phyloP scores from a whole-genome alignment of 2,113 vertebrate genomes.

The Micronycteris hirsuta region DNA sequence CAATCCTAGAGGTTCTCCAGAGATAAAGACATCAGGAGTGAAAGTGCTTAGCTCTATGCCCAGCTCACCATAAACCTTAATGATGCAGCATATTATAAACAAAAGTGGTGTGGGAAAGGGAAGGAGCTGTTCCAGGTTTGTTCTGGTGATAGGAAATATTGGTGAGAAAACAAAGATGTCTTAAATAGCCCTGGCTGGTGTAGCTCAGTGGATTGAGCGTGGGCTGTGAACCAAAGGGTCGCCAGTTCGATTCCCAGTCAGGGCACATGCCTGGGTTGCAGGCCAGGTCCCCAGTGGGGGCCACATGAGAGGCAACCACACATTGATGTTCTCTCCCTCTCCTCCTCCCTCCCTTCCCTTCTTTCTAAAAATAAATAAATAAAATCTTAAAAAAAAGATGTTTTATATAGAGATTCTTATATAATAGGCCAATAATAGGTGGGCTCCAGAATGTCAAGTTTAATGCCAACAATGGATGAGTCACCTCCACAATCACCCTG shows the following conservation, averaged over 20 bases:
- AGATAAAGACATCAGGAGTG: not conserved
- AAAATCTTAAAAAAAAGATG: not conserved
- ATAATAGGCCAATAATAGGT: not conserved
- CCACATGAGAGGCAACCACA: too few relatives aligned
- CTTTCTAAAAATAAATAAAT: too few relatives aligned
- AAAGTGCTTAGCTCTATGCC: not conserved
- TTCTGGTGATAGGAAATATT: not conserved
- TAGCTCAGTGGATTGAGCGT: too few relatives aligned
- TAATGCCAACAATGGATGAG: not conserved
- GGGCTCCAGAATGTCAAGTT: not conserved
- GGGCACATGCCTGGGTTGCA: too few relatives aligned
- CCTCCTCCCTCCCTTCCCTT: too few relatives aligned
- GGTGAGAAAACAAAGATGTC: not conserved
- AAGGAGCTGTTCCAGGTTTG: not conserved
- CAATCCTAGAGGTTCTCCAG: not conserved
- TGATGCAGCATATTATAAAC: not conserved
- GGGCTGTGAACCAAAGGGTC: too few relatives aligned
- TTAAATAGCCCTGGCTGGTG: too few relatives aligned
- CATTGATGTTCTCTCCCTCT: too few relatives aligned
- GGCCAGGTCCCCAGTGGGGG: too few relatives aligned
- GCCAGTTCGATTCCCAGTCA: too few relatives aligned
- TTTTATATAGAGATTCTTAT: not conserved
- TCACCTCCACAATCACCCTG: not conserved
- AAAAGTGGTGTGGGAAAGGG: not conserved
- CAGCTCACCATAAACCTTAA: not conserved